These are phyloP conservation scores for Druceiella hillmani DNA, from an alignment of 2,888 invertebrate genomes.

Conservation along the genomic window DNA sequence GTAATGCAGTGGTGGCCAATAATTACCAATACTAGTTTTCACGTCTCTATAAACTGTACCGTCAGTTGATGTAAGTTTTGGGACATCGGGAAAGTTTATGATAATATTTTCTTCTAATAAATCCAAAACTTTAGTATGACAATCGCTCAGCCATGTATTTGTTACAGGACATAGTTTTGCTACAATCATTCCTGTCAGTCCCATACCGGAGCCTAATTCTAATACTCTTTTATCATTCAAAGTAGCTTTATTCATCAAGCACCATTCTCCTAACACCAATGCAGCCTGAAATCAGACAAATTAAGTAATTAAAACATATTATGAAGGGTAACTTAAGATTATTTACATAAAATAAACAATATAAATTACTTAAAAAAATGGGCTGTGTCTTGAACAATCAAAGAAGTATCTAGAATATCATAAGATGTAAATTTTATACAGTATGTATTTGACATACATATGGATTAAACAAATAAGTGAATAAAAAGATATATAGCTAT, in stretches of 20 bases:
- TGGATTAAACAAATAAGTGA: too few relatives aligned
- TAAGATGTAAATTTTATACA: too few relatives aligned
- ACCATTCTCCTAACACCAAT: slow-evolving; percentile 66
- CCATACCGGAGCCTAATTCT: slow-evolving; percentile 75
- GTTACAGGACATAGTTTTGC: slow-evolving; percentile 50
- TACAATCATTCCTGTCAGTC: slow-evolving; percentile 63
- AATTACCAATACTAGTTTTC: slow-evolving; percentile 29
- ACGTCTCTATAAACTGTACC: slow-evolving; percentile 24
- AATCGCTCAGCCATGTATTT: slow-evolving; percentile 61
- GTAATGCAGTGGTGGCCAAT: slow-evolving; percentile 32
- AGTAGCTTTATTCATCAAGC: slow-evolving; percentile 46
- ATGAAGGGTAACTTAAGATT: too few relatives aligned
- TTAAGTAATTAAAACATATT: too few relatives aligned
- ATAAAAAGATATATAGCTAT: too few relatives aligned
- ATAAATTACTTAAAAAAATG: too few relatives aligned
- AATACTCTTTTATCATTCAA: slow-evolving; percentile 55
- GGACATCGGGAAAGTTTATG: slow-evolving; percentile 46
- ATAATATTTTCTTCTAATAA: slow-evolving; percentile 57
- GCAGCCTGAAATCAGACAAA: slow-evolving; percentile 68
- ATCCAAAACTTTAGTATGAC: slow-evolving; percentile 60
- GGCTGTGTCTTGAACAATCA: too few relatives aligned
- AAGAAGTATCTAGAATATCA: too few relatives aligned
- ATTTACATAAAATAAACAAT: too few relatives aligned
- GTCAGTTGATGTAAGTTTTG: slow-evolving; percentile 9
- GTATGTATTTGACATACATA: too few relatives aligned